Evolutionary conservation across 2,113 vertebrate genomes (phyloP).

Genomic region (Psophia crepitans): DNA sequence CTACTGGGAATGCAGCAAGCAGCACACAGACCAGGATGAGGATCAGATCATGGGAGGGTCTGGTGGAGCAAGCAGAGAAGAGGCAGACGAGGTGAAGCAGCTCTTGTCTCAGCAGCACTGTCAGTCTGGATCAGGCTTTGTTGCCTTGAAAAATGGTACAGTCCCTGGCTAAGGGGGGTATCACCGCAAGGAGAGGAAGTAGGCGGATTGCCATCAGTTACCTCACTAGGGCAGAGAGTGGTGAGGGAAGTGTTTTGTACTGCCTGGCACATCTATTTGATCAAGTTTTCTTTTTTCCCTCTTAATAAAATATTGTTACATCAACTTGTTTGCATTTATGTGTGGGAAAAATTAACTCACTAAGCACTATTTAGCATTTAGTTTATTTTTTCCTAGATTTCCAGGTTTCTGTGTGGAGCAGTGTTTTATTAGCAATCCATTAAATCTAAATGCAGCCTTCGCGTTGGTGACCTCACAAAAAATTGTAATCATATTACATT

Average conservation of each 20-base stretch:
- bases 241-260: not conserved
- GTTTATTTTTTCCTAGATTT: not conserved
- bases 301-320: not conserved
- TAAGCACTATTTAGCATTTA: not conserved
- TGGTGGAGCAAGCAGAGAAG: not conserved
- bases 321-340: not conserved
- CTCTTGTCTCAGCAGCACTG: not conserved
- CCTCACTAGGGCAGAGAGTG: not conserved
- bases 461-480: not conserved
- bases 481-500: not conserved
- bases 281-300: not conserved
- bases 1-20: not conserved
- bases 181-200: not conserved
- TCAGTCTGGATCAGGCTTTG: not conserved
- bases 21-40: fast-evolving
- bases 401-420: not conserved
- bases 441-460: not conserved
- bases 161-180: not conserved
- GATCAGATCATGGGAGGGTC: not conserved
- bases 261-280: not conserved
- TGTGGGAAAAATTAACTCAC: not conserved
- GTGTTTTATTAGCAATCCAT: not conserved
- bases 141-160: not conserved
- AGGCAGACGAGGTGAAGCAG: fast-evolving
- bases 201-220: not conserved